These are phyloP conservation scores for Caradrina kadenii DNA, from an alignment of 2,888 invertebrate genomes.

Conservation along the genomic window DNA sequence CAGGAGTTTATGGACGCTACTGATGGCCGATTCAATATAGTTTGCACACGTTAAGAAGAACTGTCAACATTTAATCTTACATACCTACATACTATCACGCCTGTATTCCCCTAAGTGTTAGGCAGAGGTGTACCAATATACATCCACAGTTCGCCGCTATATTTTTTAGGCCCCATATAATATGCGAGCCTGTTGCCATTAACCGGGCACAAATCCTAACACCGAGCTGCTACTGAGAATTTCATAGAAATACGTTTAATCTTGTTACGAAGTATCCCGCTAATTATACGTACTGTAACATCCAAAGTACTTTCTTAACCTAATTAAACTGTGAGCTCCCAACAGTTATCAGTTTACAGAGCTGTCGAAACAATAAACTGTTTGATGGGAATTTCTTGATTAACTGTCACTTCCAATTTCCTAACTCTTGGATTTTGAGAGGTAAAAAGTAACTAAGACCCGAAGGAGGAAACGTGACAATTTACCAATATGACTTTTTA, in stretches of 20 bases:
- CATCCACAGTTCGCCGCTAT: no score
- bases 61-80: no score
- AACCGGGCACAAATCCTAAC: no score
- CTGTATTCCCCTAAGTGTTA: no score
- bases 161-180: no score
- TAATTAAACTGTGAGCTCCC: slow-evolving; percentile 30
- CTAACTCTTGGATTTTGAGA: background rate
- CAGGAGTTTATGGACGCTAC: no score
- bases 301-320: slow-evolving; percentile 20
- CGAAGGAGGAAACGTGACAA: background rate
- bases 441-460: background rate
- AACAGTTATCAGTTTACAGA: slow-evolving; percentile 36
- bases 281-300: slow-evolving; percentile 5
- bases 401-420: slow-evolving; percentile 28
- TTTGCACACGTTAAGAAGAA: background rate
- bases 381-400: slow-evolving; percentile 25
- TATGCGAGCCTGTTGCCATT: no score
- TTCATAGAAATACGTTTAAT: no score
- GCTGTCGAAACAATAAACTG: slow-evolving; percentile 47
- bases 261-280: slow-evolving; percentile 2
- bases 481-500: background rate
- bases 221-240: no score
- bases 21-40: no score
- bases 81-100: no score
- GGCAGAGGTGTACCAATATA: no score